Percentiles rank a stretch among this genome's conserved stretches.
Evolutionary conservation across 2,888 invertebrate species (phyloP).

Genomic region (Ligdia adustata): DNA sequence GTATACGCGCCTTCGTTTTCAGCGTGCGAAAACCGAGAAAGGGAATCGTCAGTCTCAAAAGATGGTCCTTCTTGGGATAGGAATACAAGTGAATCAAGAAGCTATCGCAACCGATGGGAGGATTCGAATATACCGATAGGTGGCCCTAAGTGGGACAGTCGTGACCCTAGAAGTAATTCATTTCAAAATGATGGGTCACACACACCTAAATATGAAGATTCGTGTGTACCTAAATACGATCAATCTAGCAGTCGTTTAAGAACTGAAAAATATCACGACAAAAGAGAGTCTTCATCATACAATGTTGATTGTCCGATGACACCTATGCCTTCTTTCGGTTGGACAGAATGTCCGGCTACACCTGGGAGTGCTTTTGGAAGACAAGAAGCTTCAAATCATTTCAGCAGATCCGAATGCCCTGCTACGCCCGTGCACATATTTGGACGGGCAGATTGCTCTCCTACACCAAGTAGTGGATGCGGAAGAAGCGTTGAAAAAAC

Average conservation of each 20-base stretch:
- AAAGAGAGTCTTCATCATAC: conserved; percentile 40
- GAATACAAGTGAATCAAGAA: conserved; percentile 16
- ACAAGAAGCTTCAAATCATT: conserved; percentile 51
- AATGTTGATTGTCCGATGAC: conserved; percentile 47
- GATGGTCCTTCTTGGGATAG: conserved; percentile 43
- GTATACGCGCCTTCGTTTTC: conserved; percentile 65
- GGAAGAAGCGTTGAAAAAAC: conserved; percentile 50
- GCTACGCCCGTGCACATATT: conserved; percentile 51
- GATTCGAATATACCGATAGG: conserved; percentile 23
- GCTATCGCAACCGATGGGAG: conserved; percentile 28
- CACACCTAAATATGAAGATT: conserved; percentile 16
- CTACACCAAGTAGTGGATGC: conserved; percentile 51
- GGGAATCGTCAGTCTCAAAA: conserved; percentile 41
- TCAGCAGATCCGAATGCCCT: conserved; percentile 54
- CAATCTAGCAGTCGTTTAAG: conserved; percentile 36
- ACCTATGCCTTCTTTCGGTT: conserved; percentile 48
- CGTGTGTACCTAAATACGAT: conserved; percentile 30
- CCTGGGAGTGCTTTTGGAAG: conserved; percentile 53
- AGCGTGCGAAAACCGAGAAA: conserved; percentile 45
- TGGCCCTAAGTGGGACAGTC: conserved; percentile 40
- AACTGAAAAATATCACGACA: conserved; percentile 44
- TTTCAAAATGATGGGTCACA: conserved; percentile 15
- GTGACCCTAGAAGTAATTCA: conserved; percentile 32
- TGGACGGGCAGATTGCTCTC: conserved; percentile 44
- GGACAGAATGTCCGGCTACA: conserved; percentile 51